Evolutionary conservation across 37 sponge, comb jelly and placozoan species (phyloP).

Genomic region (Oopsacas minuta): DNA sequence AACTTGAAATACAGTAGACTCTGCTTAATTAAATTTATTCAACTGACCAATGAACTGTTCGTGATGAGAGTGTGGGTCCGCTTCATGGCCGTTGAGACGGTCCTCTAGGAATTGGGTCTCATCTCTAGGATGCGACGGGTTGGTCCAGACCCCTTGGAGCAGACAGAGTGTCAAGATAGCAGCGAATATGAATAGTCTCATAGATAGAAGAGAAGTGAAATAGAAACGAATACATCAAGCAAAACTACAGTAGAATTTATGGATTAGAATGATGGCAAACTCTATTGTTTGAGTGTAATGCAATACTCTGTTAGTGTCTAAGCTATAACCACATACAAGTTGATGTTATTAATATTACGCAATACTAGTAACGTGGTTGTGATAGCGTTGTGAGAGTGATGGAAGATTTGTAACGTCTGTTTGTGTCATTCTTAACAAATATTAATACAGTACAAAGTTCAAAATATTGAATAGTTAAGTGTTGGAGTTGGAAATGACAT

Average conservation of each 20-base stretch:
- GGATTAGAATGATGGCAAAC: too few species aligned
- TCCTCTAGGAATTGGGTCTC: background rate
- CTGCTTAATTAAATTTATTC: background rate
- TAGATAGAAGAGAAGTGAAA: background rate
- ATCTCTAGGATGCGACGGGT: background rate
- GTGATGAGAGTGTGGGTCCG: conserved; percentile 1
- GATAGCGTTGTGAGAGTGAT: background rate
- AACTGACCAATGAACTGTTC: background rate
- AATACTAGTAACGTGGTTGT: background rate
- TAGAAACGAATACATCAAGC: too few species aligned
- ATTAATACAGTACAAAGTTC: too few species aligned
- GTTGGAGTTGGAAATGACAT: too few species aligned
- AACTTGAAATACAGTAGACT: background rate
- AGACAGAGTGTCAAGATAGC: background rate
- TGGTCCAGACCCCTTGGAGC: background rate
- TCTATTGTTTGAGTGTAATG: background rate
- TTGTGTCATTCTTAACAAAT: too few species aligned
- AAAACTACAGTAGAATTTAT: too few species aligned
- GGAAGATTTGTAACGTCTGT: background rate
- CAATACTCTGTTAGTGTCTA: background rate
- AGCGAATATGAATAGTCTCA: background rate
- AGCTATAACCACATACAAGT: background rate
- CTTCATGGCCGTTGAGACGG: background rate
- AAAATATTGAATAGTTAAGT: too few species aligned
- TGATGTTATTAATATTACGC: background rate